These are phyloP conservation scores for Parauchenoglanis ngamensis DNA, from an alignment of 2,797 vertebrate genomes.

Conservation along the genomic window DNA sequence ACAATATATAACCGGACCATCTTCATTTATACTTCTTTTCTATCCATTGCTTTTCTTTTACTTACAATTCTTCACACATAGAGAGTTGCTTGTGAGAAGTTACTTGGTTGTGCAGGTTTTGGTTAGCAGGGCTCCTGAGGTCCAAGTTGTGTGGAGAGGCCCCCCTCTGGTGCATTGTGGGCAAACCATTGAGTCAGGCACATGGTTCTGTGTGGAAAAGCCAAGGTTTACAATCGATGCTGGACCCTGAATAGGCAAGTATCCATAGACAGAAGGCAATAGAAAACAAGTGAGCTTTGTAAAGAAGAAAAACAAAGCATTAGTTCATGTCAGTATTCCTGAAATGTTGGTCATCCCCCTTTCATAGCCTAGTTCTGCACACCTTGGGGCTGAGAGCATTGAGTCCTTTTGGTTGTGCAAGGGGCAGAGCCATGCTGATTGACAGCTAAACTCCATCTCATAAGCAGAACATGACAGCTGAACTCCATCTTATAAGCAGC, in stretches of 20 bases:
- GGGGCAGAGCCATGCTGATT: conserved; percentile 32
- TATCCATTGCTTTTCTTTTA: background rate
- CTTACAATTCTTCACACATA: background rate
- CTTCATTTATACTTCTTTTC: background rate
- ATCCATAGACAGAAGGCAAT: conserved; percentile 38
- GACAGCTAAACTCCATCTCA: conserved; percentile 28
- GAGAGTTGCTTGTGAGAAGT: conserved; percentile 2
- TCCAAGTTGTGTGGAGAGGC: conserved; percentile 27
- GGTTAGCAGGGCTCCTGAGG: conserved; percentile 36
- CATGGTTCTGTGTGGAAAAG: conserved; percentile 21
- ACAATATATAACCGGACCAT: background rate
- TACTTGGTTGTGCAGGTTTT: conserved; percentile 42
- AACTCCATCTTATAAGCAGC: conserved; percentile 46
- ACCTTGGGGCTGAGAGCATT: background rate
- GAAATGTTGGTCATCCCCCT: conserved; percentile 4
- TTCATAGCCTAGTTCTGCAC: background rate
- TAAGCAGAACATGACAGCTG: conserved; percentile 43
- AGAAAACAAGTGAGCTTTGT: conserved; percentile 17
- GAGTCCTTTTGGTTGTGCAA: background rate
- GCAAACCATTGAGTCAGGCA: conserved; percentile 43
- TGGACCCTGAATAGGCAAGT: conserved; percentile 27
- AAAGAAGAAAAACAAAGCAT: background rate
- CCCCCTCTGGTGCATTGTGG: conserved; percentile 28
- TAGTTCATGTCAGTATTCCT: conserved; percentile 25
- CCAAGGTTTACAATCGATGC: conserved; percentile 41